Evolutionary conservation across 2,888 invertebrate genomes (phyloP).

Genomic region (Melinaea marsaeus): DNA sequence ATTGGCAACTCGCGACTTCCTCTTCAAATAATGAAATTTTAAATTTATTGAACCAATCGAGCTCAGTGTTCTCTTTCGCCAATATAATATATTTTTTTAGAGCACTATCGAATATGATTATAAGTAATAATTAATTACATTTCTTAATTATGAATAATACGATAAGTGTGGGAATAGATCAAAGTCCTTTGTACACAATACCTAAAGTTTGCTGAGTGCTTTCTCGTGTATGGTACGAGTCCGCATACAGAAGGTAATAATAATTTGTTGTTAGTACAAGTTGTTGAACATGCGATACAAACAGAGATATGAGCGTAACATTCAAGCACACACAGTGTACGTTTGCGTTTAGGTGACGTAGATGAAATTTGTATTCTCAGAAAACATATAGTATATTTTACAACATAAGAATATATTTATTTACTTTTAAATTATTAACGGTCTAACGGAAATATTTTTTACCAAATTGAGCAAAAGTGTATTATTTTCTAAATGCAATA

Average conservation of each 20-base stretch:
- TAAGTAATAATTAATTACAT: no score
- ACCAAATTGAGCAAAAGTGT: no score
- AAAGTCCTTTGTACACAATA: slow-evolving; percentile 22
- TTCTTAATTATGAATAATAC: slow-evolving; percentile 1
- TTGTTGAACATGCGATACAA: slow-evolving; percentile 18
- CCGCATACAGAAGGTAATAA: slow-evolving; percentile 28
- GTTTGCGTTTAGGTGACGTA: slow-evolving; percentile 18
- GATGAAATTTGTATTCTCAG: slow-evolving; percentile 14
- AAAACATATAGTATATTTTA: slow-evolving; percentile 5
- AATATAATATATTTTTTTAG: slow-evolving; percentile 53
- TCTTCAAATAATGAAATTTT: no score
- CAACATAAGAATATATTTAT: not conserved
- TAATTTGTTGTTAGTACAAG: slow-evolving; percentile 31
- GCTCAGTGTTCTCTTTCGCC: slow-evolving; percentile 57
- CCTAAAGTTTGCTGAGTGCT: slow-evolving; percentile 22
- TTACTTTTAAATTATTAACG: no score
- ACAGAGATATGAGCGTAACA: slow-evolving; percentile 27
- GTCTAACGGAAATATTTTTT: no score
- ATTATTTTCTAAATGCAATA: no score
- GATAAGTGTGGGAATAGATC: not conserved
- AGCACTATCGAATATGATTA: slow-evolving; percentile 1
- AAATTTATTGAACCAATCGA: no score
- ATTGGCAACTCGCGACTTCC: slow-evolving; percentile 71
- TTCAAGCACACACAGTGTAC: slow-evolving; percentile 25
- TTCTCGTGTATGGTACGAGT: slow-evolving; percentile 25